Evolutionary conservation across 1,140 invertebrate species (phyloP), one percentile per base, ranked within the genome.

Genomic region (Globodera ellingtonae): DNA sequence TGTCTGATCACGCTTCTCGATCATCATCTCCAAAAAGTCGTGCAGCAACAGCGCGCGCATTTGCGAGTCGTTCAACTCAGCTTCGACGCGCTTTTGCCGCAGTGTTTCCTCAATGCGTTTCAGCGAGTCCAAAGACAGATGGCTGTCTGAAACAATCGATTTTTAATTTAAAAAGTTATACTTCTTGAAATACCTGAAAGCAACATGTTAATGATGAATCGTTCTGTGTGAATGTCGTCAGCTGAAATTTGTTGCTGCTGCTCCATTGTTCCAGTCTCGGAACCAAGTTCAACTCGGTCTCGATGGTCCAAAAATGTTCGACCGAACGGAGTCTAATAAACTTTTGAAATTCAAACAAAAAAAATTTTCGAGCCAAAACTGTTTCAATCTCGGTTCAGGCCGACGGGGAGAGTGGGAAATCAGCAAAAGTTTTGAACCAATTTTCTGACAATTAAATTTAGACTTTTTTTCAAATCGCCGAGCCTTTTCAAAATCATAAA

Each of bases 21-120:
- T 87, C 85, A 96, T 90, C 89, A 94, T 93, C 74, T 93, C 92
- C 5, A 97, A 90, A 89, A 97, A 97, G 86, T 95, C 94, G 88
- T 94, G 92, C 7, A 96, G 89, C 15, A 97, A 89, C 80, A 93
- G 92, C 86, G 94, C 93, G 79, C 92, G 89, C 71, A 88, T 86
- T 74, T 89, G 92, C 86, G 93, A 93, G 81, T 94, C 92, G 84
- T 94, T 94, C 48, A 93, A 91, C 65, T 95, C 93, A 65, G 96
- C 89, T 88, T 96, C 94, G 21, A n/a, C 48, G 75, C 66, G 69
- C 56, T 76, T 24, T 4, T 77, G 35, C 46, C 81, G 72, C n/a
- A 85, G 50, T 10, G 89, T 95, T 95, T 67, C 95, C 89, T 91
- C 82, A 48, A 90, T 89, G 65, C 78, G 85, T 59, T 52, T 21